phyloP scores from a whole-genome alignment of 30 jellyfish, hydroid and myxozoan genomes.

The Pseudorhiza aurosa region DNA sequence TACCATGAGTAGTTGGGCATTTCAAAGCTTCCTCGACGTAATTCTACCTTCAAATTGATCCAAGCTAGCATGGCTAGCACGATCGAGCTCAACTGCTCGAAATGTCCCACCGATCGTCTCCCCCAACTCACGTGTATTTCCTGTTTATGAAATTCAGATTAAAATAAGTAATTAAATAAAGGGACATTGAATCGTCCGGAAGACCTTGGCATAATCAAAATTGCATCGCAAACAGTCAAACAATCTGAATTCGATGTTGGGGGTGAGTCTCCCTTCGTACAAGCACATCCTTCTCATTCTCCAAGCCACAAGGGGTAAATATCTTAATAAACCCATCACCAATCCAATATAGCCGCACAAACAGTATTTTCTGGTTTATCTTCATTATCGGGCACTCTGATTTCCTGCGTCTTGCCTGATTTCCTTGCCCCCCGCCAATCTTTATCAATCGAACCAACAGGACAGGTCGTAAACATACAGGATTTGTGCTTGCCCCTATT shows the following conservation, averaged over 20 bases:
- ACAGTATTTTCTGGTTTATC: neutral
- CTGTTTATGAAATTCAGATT: constrained; percentile 7
- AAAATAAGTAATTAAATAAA: constrained; percentile 2
- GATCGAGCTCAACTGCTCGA: too few species aligned
- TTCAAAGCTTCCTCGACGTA: too few species aligned
- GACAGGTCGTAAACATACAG: neutral
- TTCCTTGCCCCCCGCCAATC: constrained; percentile 70
- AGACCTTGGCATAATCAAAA: neutral
- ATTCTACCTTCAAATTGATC: too few species aligned
- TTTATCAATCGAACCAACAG: neutral
- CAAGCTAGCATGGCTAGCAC: too few species aligned
- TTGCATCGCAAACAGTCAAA: neutral
- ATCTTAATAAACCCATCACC: neutral
- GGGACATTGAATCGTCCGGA: constrained; percentile 33
- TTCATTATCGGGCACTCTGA: constrained; percentile 18
- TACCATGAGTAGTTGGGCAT: too few species aligned
- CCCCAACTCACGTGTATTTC: too few species aligned
- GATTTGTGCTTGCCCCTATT: neutral
- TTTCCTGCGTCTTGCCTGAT: constrained; percentile 13
- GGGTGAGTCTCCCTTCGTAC: neutral
- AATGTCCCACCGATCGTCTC: too few species aligned
- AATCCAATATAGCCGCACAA: constrained; percentile 1
- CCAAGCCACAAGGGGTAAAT: constrained; percentile 12
- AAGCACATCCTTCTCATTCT: constrained; percentile 20
- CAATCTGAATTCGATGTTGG: neutral